Conservation (phyloP, 2,888 invertebrate genomes). For the Melikaiella ostensackeni region DNA sequence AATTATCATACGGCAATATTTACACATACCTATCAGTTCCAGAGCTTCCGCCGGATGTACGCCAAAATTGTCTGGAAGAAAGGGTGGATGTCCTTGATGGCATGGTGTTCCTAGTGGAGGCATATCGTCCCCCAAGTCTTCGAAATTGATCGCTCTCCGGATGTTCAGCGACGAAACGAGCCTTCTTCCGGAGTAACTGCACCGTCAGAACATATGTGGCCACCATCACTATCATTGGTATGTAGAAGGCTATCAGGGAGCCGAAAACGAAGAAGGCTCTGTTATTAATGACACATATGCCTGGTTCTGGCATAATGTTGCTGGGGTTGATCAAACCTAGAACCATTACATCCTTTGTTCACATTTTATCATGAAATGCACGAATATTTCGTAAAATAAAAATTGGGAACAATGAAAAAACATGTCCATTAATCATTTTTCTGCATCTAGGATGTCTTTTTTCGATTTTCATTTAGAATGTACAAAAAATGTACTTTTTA, state of each 20-base stretch:
- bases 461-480: too few species aligned
- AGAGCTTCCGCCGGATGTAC: conserved; percentile 73
- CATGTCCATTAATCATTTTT: not conserved
- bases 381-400: not conserved
- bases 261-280: conserved; percentile 93
- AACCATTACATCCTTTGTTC: conserved; percentile 47
- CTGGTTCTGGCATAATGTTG: conserved; percentile 89
- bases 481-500: too few species aligned
- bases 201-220: conserved; percentile 94
- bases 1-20: not conserved
- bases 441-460: too few species aligned
- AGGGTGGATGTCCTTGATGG: conserved; percentile 52
- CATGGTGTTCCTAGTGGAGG: conserved; percentile 61
- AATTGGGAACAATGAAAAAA: not conserved
- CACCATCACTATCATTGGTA: conserved; percentile 97
- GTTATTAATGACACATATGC: conserved; percentile 90
- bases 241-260: conserved; percentile 95
- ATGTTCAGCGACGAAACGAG: conserved; percentile 84
- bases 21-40: conserved; percentile 28
- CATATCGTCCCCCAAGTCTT: conserved; percentile 76
- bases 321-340: conserved; percentile 86
- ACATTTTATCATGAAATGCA: not conserved
- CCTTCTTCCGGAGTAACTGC: conserved; percentile 89
- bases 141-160: conserved; percentile 82
- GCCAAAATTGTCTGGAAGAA: conserved; percentile 69